Evolutionary conservation across 1,140 invertebrate species (phyloP).

Genomic region (Solenopsis invicta): DNA sequence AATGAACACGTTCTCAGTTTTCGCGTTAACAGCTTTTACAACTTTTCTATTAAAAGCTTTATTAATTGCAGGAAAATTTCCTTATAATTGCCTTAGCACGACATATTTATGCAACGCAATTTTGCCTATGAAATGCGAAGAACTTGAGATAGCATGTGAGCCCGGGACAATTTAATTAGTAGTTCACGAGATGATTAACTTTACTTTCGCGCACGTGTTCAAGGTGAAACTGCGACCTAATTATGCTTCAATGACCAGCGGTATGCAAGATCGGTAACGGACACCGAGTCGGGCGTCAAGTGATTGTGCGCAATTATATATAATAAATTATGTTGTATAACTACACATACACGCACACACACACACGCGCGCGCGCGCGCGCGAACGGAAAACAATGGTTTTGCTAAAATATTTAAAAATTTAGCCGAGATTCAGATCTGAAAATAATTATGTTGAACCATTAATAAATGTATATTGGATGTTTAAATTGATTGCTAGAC

Average conservation of each 20-base stretch:
- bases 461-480: too few species aligned
- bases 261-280: conserved; percentile 47
- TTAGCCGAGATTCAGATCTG: too few species aligned
- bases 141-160: conserved; percentile 51
- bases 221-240: conserved; percentile 45
- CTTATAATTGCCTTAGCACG: conserved; percentile 34
- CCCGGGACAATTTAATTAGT: conserved; percentile 52
- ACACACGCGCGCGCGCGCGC: too few species aligned
- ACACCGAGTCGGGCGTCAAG: not conserved
- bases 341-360: not conserved
- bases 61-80: conserved; percentile 37
- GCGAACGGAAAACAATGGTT: too few species aligned
- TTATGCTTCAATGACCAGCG: conserved; percentile 30
- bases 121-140: conserved; percentile 49
- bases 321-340: conserved; percentile 57
- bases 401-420: too few species aligned
- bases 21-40: not conserved
- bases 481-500: too few species aligned
- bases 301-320: not conserved
- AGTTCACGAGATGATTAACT: conserved; percentile 63
- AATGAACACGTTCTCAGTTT: not conserved
- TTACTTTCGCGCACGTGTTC: conserved; percentile 41
- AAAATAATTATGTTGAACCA: too few species aligned
- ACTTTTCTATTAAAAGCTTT: conserved; percentile 18
- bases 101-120: conserved; percentile 56